Base-by-base conservation (phyloP, 2,797 vertebrate genomes). In the Halcyon leucocephala region DNA sequence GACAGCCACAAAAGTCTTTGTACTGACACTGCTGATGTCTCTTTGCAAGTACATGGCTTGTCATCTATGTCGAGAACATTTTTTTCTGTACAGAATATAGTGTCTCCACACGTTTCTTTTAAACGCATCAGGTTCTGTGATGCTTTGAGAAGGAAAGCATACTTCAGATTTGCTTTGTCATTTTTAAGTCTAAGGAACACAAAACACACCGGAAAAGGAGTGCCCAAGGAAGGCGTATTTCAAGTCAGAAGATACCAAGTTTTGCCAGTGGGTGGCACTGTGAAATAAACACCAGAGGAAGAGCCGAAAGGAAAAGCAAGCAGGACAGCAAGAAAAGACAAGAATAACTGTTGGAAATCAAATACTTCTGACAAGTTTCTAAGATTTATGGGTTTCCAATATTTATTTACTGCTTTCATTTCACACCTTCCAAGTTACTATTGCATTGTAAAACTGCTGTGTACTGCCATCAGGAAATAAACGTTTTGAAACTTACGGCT, bases 361-460 rank as follows among this genome's bases (percentile, higher is more conserved):
- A 90, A 73, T 80, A 90, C 42, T 95, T 95, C 48, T 95, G 85
- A 93, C 74, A 89, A 49, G 37, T 94, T 93, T 94, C 87, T 48
- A 64, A 39, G 67, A 95, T 95, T 90, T 96, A 65, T 73, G 64
- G 7, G 31, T 92, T 95, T 93, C 83, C 81, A 95, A 5, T 88
- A 89, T 94, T 95, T 89, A 90, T 94, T 91, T 92, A 95, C 64
- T 77, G 72, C 42, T 95, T 90, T 83, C 90, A 91, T 85, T 96
- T 97, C 84, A 93, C 85, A 90, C 69, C 83, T 94, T 93, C 55
- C 70, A 78, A 46, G 25, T 82, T 93, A 94, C 87, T 70, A 93
- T 58, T 95, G 73, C 61, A 95, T 94, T 94, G 41, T 95, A 86
- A 90, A 96, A 93, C 60, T 86, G 55, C 69, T 46, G 55, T 42